phyloP scores from a whole-genome alignment of 1,140 invertebrate genomes.

The Thereuonema tuberculata region DNA sequence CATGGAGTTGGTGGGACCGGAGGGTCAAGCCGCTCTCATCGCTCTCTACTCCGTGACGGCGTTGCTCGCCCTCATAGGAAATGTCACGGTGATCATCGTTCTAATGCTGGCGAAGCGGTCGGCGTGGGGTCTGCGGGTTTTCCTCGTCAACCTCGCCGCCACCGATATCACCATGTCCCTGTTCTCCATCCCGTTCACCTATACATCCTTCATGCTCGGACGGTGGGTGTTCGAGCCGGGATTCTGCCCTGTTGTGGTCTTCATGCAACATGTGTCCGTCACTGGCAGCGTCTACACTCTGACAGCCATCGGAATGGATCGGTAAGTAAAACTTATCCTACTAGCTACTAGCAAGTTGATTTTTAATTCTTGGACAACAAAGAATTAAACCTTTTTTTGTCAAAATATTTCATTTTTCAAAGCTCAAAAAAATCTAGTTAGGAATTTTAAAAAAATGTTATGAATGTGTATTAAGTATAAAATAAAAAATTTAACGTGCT shows the following conservation, averaged over 20 bases:
- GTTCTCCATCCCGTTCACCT: slow-evolving; percentile 36
- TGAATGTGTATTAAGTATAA: too few relatives aligned
- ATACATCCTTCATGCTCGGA: slow-evolving; percentile 33
- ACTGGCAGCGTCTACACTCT: slow-evolving; percentile 34
- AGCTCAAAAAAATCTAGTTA: too few relatives aligned
- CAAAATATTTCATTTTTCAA: too few relatives aligned
- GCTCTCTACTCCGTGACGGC: slow-evolving; percentile 30
- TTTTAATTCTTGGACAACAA: too few relatives aligned
- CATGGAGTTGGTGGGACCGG: slow-evolving; percentile 23
- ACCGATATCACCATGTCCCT: slow-evolving; percentile 33
- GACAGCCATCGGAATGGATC: slow-evolving; percentile 33
- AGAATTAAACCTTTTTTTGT: too few relatives aligned
- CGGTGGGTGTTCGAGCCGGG: slow-evolving; percentile 31
- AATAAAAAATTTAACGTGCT: too few relatives aligned
- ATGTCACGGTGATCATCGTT: slow-evolving; percentile 30
- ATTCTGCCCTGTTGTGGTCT: slow-evolving; percentile 32
- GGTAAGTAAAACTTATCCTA: too few relatives aligned
- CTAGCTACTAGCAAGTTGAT: too few relatives aligned
- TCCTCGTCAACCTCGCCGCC: slow-evolving; percentile 33
- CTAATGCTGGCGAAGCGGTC: slow-evolving; percentile 28
- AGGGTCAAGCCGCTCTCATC: slow-evolving; percentile 26
- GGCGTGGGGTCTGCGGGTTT: slow-evolving; percentile 27
- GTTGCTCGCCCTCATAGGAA: slow-evolving; percentile 26
- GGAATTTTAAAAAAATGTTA: too few relatives aligned
- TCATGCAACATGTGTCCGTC: slow-evolving; percentile 32